These are phyloP conservation scores for Daktulosphaira vitifoliae DNA, from an alignment of 1,140 invertebrate species.

Conservation along the genomic window DNA sequence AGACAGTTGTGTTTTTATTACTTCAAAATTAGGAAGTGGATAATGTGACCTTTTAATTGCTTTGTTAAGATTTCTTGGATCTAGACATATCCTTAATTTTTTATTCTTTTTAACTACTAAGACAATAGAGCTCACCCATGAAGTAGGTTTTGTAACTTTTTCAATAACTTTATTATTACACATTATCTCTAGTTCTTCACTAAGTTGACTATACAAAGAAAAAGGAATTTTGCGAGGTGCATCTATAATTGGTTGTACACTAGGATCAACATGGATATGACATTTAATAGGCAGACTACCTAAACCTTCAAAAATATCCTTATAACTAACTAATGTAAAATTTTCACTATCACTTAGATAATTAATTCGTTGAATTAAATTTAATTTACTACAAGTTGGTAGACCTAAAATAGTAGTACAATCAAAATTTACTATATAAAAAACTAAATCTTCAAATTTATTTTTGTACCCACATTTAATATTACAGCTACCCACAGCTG, in stretches of 20 bases:
- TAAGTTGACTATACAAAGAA: constrained; percentile 38
- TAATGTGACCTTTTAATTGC: constrained; percentile 43
- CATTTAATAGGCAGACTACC: constrained; percentile 26
- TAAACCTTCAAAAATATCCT: constrained; percentile 36
- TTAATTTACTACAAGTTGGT: too few species aligned
- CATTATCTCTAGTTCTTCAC: constrained; percentile 38
- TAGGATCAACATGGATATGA: constrained; percentile 35
- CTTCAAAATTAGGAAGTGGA: constrained; percentile 44
- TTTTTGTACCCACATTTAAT: too few species aligned
- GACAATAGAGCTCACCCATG: too few species aligned
- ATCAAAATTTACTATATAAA: too few species aligned
- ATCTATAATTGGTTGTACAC: too few species aligned
- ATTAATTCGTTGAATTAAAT: too few species aligned
- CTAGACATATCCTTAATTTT: constrained; percentile 46
- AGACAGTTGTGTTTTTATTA: constrained; percentile 42
- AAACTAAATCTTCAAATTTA: constrained; percentile 36
- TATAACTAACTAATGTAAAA: constrained; percentile 15
- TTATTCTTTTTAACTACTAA: too few species aligned
- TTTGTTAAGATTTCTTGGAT: constrained; percentile 47
- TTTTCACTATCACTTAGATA: too few species aligned
- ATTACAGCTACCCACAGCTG: too few species aligned
- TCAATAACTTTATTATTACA: constrained; percentile 40
- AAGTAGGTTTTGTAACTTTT: constrained; percentile 42
- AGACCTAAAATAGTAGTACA: too few species aligned
- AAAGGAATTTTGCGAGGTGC: too few species aligned